Percentiles rank a stretch among this genome's conserved stretches.
These are phyloP conservation scores for Chaetoderma sp. DNA, from an alignment of 2,888 invertebrate species.

Conservation along the genomic window DNA sequence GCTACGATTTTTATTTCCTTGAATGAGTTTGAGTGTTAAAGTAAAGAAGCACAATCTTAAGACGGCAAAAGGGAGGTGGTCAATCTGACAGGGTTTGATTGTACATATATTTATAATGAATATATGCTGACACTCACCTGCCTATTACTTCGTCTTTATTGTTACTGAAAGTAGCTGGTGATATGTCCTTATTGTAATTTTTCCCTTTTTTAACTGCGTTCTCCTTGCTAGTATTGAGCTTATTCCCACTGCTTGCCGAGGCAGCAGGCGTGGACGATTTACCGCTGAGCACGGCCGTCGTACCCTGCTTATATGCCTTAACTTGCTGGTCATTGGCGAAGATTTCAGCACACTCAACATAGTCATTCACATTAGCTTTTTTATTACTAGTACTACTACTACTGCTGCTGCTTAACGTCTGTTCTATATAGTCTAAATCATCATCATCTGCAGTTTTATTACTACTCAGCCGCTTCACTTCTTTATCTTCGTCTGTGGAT, in stretches of 20 bases:
- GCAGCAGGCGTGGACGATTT: not conserved
- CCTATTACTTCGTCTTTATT: conserved; percentile 65
- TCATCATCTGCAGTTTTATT: conserved; percentile 35
- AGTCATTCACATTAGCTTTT: conserved; percentile 61
- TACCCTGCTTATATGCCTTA: conserved; percentile 53
- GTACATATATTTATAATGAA: too few species aligned
- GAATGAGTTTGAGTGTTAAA: too few species aligned
- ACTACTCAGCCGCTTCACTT: conserved; percentile 30
- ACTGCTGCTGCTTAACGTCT: too few species aligned
- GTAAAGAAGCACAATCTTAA: too few species aligned
- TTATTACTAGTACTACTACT: conserved; percentile 37
- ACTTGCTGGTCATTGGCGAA: conserved; percentile 59
- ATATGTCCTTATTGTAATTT: conserved; percentile 55
- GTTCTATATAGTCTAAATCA: conserved; percentile 13
- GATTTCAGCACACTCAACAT: conserved; percentile 55
- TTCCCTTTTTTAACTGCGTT: conserved; percentile 54
- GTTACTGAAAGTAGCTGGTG: conserved; percentile 57
- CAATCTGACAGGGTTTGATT: too few species aligned
- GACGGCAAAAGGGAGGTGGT: too few species aligned
- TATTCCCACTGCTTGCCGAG: conserved; percentile 41
- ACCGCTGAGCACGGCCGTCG: too few species aligned
- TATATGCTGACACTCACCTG: too few species aligned
- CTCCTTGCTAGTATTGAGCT: conserved; percentile 60
- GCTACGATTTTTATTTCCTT: too few species aligned
- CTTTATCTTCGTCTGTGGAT: conserved; percentile 34